phyloP scores from a whole-genome alignment of 2,797 vertebrate genomes.

The Falco rusticolus region DNA sequence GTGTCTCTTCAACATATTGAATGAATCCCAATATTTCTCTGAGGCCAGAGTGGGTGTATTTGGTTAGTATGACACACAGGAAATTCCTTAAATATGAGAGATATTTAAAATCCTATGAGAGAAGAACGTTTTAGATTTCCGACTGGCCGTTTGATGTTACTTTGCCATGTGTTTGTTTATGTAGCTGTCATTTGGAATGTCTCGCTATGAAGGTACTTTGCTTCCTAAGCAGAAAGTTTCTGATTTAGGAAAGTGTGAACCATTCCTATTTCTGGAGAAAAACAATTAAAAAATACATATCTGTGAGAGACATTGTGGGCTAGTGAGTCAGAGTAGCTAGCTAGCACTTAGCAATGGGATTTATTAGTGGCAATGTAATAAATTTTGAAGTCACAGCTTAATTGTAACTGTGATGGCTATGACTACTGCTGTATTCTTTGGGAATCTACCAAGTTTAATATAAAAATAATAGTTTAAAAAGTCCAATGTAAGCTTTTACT shows the following conservation, averaged over 20 bases:
- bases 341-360: not conserved
- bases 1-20: not conserved
- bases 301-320: not conserved
- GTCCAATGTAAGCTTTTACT: not conserved
- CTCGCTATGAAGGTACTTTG: not conserved
- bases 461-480: not conserved
- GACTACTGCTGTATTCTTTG: not conserved
- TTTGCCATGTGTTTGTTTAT: conserved; percentile 32
- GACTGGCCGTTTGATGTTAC: conserved; percentile 21
- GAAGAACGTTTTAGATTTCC: not conserved
- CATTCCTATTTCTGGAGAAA: not conserved
- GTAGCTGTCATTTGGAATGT: conserved; percentile 38
- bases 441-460: not conserved
- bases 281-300: not conserved
- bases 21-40: not conserved
- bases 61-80: conserved; percentile 1
- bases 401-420: not conserved
- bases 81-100: conserved; percentile 31
- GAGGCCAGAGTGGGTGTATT: conserved; percentile 6
- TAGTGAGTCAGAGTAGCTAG: not conserved
- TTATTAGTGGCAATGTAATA: not conserved
- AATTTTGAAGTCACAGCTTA: conserved; percentile 3
- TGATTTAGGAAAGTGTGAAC: not conserved
- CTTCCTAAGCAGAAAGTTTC: not conserved
- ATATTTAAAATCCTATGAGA: not conserved